Evolutionary conservation across 2,797 vertebrate species (phyloP), one percentile per base, ranked within the genome.

Genomic region (Emys orbicularis): DNA sequence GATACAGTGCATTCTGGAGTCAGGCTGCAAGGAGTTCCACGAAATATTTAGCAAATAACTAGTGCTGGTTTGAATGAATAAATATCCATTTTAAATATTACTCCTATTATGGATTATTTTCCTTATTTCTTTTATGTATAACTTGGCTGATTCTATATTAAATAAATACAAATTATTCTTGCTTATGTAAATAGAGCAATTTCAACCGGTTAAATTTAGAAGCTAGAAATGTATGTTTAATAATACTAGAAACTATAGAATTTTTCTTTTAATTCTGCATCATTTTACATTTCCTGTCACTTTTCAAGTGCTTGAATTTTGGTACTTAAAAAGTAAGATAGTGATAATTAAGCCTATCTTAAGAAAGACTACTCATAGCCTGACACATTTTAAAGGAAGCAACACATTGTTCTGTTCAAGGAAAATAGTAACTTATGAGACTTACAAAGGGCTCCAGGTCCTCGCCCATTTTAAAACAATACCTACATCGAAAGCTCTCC

Each of bases 1-100:
- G 82, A 11, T 34, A 49, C 29, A 82, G 15, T 44, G 12, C 77
- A 21, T 54, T 47, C 34, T 29, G 2, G 77, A 95, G 80, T 91
- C 50, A 19, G 11, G 1, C 0, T 44, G 83, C 49, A 83, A 96
- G 44, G 41, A 5, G 29, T 72, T 83, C 21, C 1, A 6, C 74
- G 74, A 52, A 91, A 83, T 86, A 44, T 54, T 87, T 54, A 91
- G 65, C 81, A 94, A 84, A 79, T 83, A 76, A 82, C 72, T 92
- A 79, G 23, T 85, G 83, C n/a, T 88, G 79, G 68, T 53, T 80
- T 87, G n/a, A 13, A 90, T 72, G 85, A 65, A 29, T n/a, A 6
- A 16, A 1, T 49, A 11, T 29, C 13, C 7, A 77, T 77, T 47
- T 47, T 49, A 49, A 29, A 77, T 77, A 49, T 41, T 72, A 72